Percentiles rank a stretch among this genome's conserved stretches.
phyloP scores from a whole-genome alignment of 1,140 invertebrate genomes.

The Calycopis cecrops region DNA sequence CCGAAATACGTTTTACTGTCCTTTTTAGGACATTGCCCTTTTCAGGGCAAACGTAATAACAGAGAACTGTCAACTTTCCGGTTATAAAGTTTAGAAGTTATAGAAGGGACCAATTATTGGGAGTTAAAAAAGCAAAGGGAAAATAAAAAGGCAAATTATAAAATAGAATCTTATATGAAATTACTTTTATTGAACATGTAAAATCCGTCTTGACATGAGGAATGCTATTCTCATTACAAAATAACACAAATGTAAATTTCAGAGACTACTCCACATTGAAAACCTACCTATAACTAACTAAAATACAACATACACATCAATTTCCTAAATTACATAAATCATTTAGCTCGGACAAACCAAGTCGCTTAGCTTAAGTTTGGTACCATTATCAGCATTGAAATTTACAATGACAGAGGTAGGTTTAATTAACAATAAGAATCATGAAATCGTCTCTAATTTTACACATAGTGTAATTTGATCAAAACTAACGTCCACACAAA shows the following conservation, averaged over 20 bases:
- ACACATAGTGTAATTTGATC: slow-evolving; percentile 60
- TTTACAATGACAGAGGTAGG: slow-evolving; percentile 75
- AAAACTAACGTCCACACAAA: slow-evolving; percentile 52
- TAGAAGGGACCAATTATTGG: too few species aligned
- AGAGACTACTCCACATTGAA: slow-evolving; percentile 74
- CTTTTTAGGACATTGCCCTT: too few species aligned
- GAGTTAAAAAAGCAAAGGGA: not conserved
- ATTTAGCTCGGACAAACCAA: slow-evolving; percentile 41
- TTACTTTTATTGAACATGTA: slow-evolving; percentile 76
- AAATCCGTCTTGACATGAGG: slow-evolving; percentile 76
- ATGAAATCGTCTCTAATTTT: slow-evolving; percentile 69
- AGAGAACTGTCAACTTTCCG: too few species aligned
- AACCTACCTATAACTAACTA: slow-evolving; percentile 76
- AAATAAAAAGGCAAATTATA: slow-evolving; percentile 46
- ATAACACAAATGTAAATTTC: slow-evolving; percentile 75
- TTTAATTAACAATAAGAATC: slow-evolving; percentile 64
- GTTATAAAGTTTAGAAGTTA: too few species aligned
- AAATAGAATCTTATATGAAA: slow-evolving; percentile 73
- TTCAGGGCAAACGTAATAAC: too few species aligned
- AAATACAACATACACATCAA: slow-evolving; percentile 76
- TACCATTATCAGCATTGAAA: slow-evolving; percentile 72
- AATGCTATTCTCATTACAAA: slow-evolving; percentile 76
- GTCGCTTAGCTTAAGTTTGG: slow-evolving; percentile 68
- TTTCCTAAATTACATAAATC: slow-evolving; percentile 72
- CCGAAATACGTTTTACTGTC: too few species aligned